Percentiles rank a stretch among this genome's conserved stretches.
Conservation (phyloP, 2,113 vertebrate species). For the Peromyscus californicus region DNA sequence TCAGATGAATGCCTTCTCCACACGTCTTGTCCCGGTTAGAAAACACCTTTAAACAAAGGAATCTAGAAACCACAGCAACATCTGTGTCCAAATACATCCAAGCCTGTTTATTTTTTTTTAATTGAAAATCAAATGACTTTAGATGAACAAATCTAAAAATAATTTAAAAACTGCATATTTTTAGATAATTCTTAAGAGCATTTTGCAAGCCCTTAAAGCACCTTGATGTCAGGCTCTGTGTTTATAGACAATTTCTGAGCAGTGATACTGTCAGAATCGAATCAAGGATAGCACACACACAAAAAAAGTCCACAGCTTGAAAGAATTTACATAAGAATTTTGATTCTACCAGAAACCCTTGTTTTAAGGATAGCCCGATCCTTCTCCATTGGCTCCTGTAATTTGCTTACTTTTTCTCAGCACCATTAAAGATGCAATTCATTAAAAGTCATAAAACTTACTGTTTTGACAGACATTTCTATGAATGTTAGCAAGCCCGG, state of each 20-base stretch:
- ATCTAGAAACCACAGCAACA: constrained; percentile 60
- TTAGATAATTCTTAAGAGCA: constrained; percentile 51
- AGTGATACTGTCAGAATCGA: constrained; percentile 38
- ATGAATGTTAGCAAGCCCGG: neutral
- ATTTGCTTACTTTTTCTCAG: constrained; percentile 42
- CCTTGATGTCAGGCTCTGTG: neutral
- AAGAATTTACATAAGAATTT: constrained; percentile 56
- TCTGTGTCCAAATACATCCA: constrained; percentile 71
- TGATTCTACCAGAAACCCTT: constrained; percentile 12
- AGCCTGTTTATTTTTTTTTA: constrained; percentile 64
- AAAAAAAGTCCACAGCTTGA: neutral
- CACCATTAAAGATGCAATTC: constrained; percentile 58
- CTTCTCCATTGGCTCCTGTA: neutral
- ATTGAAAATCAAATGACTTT: constrained; percentile 61
- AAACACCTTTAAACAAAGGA: constrained; percentile 73
- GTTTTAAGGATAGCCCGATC: constrained; percentile 11
- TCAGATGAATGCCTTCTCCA: constrained; percentile 45
- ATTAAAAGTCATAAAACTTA: constrained; percentile 49
- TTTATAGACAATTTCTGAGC: constrained; percentile 38
- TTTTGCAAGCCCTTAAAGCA: constrained; percentile 45
- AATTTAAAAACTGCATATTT: constrained; percentile 53
- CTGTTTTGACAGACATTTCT: constrained; percentile 49
- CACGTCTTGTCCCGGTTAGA: constrained; percentile 46
- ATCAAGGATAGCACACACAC: constrained; percentile 51
- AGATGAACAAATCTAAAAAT: constrained; percentile 46